Conservation (phyloP, 2,797 vertebrate genomes). For the Hippoglossus hippoglossus region DNA sequence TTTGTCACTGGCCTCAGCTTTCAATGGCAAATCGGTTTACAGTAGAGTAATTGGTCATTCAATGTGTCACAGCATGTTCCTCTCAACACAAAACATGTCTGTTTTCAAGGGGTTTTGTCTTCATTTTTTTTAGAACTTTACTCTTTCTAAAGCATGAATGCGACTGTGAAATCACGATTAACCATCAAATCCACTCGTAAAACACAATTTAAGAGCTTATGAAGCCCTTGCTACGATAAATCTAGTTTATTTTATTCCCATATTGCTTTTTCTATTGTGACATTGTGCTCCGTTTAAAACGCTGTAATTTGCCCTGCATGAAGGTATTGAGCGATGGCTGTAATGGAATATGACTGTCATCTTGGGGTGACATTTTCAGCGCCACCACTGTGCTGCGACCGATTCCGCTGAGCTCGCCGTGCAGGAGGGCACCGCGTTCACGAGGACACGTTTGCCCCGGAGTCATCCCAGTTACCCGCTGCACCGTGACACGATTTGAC, state of each 20-base stretch:
- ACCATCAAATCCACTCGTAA: conserved; percentile 50
- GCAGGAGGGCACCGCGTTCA: conserved; percentile 73
- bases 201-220: conserved; percentile 39
- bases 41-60: conserved; percentile 78
- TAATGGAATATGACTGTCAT: conserved; percentile 80
- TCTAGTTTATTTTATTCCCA: conserved; percentile 59
- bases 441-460: conserved; percentile 79
- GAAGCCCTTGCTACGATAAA: conserved; percentile 43
- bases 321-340: conserved; percentile 82
- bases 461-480: conserved; percentile 80
- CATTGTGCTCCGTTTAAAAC: conserved; percentile 71
- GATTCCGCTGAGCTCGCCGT: conserved; percentile 71
- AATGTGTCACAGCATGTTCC: conserved; percentile 75
- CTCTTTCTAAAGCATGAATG: conserved; percentile 16
- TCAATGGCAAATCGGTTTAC: conserved; percentile 78
- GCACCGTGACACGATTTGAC: conserved; percentile 78
- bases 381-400: conserved; percentile 78
- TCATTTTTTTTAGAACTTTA: conserved; percentile 42
- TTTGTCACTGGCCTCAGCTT: conserved; percentile 74
- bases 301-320: conserved; percentile 81
- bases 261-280: conserved; percentile 68
- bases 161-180: conserved; percentile 46
- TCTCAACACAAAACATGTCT: conserved; percentile 71
- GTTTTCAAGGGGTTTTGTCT: conserved; percentile 59
- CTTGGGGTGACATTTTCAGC: conserved; percentile 80